phyloP scores from a whole-genome alignment of 2,113 vertebrate species.

The Sminthopsis crassicaudata region DNA sequence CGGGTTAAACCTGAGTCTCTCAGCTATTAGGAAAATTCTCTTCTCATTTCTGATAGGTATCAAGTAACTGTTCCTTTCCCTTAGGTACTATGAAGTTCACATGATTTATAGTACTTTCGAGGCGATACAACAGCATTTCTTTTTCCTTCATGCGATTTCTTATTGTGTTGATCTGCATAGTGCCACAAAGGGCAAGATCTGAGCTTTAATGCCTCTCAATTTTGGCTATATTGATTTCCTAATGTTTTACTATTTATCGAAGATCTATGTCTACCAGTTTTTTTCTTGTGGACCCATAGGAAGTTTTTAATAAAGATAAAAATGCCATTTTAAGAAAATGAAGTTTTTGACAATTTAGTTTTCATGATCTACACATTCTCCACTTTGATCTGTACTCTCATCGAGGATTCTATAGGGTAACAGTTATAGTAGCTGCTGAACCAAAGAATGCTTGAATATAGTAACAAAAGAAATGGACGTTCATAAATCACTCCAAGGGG shows the following conservation, averaged over 20 bases:
- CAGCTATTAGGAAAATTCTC: neutral
- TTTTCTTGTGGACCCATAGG: neutral
- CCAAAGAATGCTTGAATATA: neutral
- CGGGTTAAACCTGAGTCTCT: neutral
- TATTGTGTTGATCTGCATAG: neutral
- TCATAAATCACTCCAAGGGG: neutral
- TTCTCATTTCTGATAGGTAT: neutral
- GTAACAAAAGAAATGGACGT: neutral
- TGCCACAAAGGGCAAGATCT: neutral
- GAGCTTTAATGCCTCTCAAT: neutral
- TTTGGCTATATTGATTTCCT: neutral
- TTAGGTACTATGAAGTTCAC: neutral
- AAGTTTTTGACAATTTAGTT: neutral
- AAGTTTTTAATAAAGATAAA: neutral
- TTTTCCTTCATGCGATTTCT: neutral
- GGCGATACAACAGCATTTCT: neutral
- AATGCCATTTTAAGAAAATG: neutral
- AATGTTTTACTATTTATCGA: neutral
- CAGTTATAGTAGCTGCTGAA: neutral
- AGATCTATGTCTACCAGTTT: neutral
- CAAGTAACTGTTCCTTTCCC: neutral
- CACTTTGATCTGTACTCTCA: neutral
- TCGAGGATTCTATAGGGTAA: neutral
- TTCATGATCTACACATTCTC: neutral
- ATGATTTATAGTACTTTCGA: neutral